A percentile compares a stretch with the other conserved stretches of the same genome.
These are phyloP conservation scores for Neodiprion fabricii DNA, from an alignment of 1,140 invertebrate genomes.

Conservation along the genomic window DNA sequence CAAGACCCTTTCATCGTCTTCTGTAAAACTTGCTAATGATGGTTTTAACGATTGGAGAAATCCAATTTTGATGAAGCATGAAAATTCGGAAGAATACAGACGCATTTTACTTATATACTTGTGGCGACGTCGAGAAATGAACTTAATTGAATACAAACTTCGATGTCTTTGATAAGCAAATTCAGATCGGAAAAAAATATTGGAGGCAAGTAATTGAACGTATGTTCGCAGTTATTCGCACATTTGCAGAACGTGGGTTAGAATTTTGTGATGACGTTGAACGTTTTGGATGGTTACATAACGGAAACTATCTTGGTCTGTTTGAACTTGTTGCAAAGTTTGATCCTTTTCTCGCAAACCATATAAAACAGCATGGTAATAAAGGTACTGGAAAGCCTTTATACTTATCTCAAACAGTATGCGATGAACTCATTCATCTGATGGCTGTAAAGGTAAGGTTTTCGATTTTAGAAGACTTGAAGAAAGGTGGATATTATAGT, in stretches of 20 bases:
- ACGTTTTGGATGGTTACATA: conserved; percentile 26
- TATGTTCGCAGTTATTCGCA: conserved; percentile 26
- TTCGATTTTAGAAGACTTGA: no score
- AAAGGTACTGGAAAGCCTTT: conserved; percentile 21
- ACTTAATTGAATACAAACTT: no score
- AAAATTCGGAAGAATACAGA: no score
- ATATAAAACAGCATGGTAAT: conserved; percentile 24
- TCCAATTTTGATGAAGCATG: no score
- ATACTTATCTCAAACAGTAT: conserved; percentile 20
- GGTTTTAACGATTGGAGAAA: no score
- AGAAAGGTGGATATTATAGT: no score
- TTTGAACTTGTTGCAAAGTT: conserved; percentile 31
- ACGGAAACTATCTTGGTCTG: conserved; percentile 32
- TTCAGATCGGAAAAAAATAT: no score
- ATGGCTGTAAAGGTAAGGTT: conserved; percentile 13
- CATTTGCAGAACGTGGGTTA: conserved; percentile 29
- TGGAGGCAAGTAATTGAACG: conserved; percentile 16
- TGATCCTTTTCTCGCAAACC: conserved; percentile 29
- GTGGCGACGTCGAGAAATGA: no score
- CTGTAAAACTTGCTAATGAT: no score
- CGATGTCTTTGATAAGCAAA: no score
- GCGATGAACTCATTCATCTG: conserved; percentile 30
- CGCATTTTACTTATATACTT: no score
- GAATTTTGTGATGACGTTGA: conserved; percentile 26
- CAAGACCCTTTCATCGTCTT: no score